Evolutionary conservation across 2,113 vertebrate genomes (phyloP).

Genomic region (Panthera leo): DNA sequence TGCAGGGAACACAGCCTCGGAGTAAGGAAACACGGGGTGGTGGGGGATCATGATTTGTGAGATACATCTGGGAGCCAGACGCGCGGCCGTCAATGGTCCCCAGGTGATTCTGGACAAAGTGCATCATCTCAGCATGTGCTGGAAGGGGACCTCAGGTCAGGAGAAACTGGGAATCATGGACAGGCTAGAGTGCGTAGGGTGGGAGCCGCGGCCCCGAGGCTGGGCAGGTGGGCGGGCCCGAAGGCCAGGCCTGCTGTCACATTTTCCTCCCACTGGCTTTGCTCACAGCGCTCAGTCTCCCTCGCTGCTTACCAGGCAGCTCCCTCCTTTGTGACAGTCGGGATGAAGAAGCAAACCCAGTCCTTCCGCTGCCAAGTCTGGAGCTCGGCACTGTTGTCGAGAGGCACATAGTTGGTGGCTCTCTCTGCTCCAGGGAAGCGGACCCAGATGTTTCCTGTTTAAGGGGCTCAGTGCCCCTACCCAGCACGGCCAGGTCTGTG

Average conservation of each 20-base stretch:
- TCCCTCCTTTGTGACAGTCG: fast-evolving
- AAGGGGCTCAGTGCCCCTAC: background rate
- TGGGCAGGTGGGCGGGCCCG: fast-evolving
- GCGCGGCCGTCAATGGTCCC: background rate
- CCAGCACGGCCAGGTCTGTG: background rate
- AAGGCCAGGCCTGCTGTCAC: background rate
- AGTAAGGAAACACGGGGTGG: background rate
- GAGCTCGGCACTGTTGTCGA: fast-evolving
- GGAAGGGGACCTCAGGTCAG: background rate
- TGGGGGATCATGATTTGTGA: background rate
- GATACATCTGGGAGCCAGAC: fast-evolving
- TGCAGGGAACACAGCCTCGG: background rate
- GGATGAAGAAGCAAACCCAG: background rate
- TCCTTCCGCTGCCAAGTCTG: background rate
- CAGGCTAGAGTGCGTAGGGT: fast-evolving
- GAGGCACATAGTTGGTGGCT: background rate
- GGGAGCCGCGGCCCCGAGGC: fast-evolving
- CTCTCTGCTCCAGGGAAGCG: background rate
- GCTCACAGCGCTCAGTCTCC: background rate
- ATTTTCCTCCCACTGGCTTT: too few relatives aligned
- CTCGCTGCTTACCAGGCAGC: background rate
- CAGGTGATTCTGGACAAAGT: fast-evolving
- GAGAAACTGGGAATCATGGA: fast-evolving
- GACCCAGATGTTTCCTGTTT: background rate
- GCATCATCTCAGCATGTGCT: background rate